Percentiles rank a stretch among this genome's conserved stretches.
Conservation (phyloP, 2,888 invertebrate genomes). For the Lasioglossum figueresi region DNA sequence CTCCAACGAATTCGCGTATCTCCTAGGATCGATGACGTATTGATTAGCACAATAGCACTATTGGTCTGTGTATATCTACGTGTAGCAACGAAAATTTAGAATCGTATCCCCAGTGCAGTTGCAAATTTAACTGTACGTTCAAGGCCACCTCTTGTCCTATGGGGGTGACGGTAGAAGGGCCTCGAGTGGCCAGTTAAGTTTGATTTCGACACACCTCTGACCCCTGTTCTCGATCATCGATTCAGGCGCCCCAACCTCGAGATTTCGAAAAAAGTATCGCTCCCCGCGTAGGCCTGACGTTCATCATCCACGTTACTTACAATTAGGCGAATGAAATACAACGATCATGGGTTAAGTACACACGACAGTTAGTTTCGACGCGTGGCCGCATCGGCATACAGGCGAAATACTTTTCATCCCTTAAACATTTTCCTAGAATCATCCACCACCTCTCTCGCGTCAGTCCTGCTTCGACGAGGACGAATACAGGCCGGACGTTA, state of each 20-base stretch:
- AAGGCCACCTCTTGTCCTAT: neutral
- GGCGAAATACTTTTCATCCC: conserved; percentile 33
- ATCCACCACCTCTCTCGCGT: conserved; percentile 3
- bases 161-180: conserved; percentile 5
- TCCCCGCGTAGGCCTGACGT: conserved; percentile 63
- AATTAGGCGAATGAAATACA: conserved; percentile 66
- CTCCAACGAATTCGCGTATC: neutral
- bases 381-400: conserved; percentile 46
- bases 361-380: conserved; percentile 58
- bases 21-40: neutral
- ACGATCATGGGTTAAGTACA: conserved; percentile 60
- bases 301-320: conserved; percentile 48
- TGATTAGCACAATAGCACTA: neutral
- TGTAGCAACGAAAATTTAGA: conserved; percentile 19
- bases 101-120: neutral
- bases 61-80: conserved; percentile 17
- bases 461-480: conserved; percentile 52
- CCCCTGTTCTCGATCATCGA: conserved; percentile 5
- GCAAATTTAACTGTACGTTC: conserved; percentile 4
- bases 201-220: neutral
- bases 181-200: conserved; percentile 17
- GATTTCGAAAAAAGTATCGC: conserved; percentile 48
- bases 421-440: neutral
- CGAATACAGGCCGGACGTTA: conserved; percentile 65
- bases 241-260: conserved; percentile 52